Base-by-base conservation (phyloP, 2,888 invertebrate species). In the Lordiphosa fenestrarum region DNA sequence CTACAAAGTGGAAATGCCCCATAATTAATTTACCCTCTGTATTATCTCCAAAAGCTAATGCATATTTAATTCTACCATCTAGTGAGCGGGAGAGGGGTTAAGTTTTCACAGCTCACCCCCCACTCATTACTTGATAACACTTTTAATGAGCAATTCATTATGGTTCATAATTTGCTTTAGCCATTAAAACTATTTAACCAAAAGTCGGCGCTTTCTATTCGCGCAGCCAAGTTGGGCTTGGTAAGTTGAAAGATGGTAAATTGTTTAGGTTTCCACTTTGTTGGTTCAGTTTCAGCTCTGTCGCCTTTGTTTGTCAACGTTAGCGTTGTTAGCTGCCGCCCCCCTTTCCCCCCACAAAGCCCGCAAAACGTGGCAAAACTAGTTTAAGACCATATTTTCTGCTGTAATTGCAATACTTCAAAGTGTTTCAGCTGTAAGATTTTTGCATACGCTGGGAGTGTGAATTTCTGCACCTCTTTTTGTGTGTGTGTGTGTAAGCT, bases 351-450 rank as follows among this genome's bases (percentile, higher is more conserved):
- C n/a, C 19, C 13, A 44, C 33, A 59, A 55, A 67, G 58, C 53
- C 1, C 15, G 53, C 9, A 63, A 74, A 74, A 63, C 60, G 60
- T 54, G 60, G 65, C 66, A 71, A 84, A 80, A 84, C 78, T 80
- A 84, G 80, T 81, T 82, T 84, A 77, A 81, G 75, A 73, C 84
- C 82, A 84, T 81, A 81, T 81, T 81, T 81, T 81, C 75, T 69
- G 84, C 81, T 73, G 61, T 71, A 70, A 70, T 73, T 75, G 84
- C 81, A 78, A 61, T 70, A 73, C 82, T 74, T 74, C 75, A 82
- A 67, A 82, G 71, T 63, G 81, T 74, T 81, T 77, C 70, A 54
- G 72, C 60, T 83, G 71, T 62, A 1, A 66, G 46, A 15, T 41
- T 37, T 41, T 30, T 48, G 62, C 36, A 53, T 49, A 35, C 36